Evolutionary conservation across 2,113 vertebrate genomes (phyloP), one percentile per base, ranked within the genome.

Genomic region (Etheostoma cragini): DNA sequence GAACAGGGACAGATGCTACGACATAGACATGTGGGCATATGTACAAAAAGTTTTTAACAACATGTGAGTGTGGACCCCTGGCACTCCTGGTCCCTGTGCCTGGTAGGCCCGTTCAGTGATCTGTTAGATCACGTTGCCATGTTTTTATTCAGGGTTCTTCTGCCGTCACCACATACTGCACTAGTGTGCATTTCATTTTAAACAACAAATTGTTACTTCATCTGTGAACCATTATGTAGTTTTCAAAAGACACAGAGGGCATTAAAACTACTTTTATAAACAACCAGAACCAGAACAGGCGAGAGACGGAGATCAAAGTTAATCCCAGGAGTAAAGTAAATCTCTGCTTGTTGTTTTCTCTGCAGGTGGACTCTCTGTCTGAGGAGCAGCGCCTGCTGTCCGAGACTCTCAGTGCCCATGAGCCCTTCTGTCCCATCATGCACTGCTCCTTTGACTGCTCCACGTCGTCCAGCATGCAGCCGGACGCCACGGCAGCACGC

Each of bases 341-440:
- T 22, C 0, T 54, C 8, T 4, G 21, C 52, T 54, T 38, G 58
- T 17, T 33, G 58, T 21, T 19, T 3, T 15, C 12, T 47, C 22
- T 17, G 11, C 45, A 66, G 91, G 97, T 99, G 1, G 95, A 95
- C 72, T 96, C 96, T 87, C 93, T 99, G 80, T 95, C 93, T 0
- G 97, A 97, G 87, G 97, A 99, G 93, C 95, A 98, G 94, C 95
- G 93, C 82, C 93, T 94, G 38, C 94, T 99, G 87, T 95, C 90
- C 0, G 96, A 98, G 76, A 92, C 94, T 0, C 91, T 99, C 82
- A 94, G 94, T 79, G 92, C 95, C 72, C 98, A 99, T 0, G 97
- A 98, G 86, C 96, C 96, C 72, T 86, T 95, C 78, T 98, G 97
- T 81, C 97, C 96, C 0, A 91, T 96, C 73, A 85, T 97, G 82